Evolutionary conservation across 2,888 invertebrate species (phyloP).

Genomic region (Brassicogethes aeneus): DNA sequence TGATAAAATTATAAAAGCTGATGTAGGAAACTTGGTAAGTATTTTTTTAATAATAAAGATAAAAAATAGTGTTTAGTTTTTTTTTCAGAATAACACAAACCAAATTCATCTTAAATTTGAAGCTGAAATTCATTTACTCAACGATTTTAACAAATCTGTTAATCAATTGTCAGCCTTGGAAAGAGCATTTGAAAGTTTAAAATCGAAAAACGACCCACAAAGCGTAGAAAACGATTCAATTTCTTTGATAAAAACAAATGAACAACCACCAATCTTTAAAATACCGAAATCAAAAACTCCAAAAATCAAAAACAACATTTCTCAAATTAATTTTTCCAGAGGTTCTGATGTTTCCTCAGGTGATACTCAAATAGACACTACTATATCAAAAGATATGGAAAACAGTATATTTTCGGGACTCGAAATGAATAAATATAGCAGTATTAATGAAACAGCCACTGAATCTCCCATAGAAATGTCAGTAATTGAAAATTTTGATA

Average conservation of each 20-base stretch:
- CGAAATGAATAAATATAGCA: too few species aligned
- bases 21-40: too few species aligned
- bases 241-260: too few species aligned
- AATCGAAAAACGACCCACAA: constrained; percentile 15
- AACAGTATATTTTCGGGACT: too few species aligned
- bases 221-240: too few species aligned
- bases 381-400: not conserved
- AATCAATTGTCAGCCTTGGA: constrained; percentile 49
- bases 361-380: not conserved
- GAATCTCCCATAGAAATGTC: not conserved
- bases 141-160: constrained; percentile 51
- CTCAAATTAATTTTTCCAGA: constrained; percentile 29
- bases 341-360: constrained; percentile 23
- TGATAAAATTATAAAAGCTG: too few species aligned
- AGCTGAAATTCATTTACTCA: constrained; percentile 51
- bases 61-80: too few species aligned
- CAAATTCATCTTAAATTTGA: constrained; percentile 51
- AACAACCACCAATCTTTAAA: constrained; percentile 1
- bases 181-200: constrained; percentile 32
- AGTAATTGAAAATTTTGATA: constrained; percentile 12
- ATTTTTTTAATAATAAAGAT: too few species aligned
- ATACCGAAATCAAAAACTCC: not conserved
- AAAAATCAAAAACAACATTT: not conserved
- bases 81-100: constrained; percentile 34
- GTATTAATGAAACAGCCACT: not conserved